Percentiles rank a stretch among this genome's conserved stretches.
These are phyloP conservation scores for Notolabrus celidotus DNA, from an alignment of 2,797 vertebrate genomes.

Conservation along the genomic window DNA sequence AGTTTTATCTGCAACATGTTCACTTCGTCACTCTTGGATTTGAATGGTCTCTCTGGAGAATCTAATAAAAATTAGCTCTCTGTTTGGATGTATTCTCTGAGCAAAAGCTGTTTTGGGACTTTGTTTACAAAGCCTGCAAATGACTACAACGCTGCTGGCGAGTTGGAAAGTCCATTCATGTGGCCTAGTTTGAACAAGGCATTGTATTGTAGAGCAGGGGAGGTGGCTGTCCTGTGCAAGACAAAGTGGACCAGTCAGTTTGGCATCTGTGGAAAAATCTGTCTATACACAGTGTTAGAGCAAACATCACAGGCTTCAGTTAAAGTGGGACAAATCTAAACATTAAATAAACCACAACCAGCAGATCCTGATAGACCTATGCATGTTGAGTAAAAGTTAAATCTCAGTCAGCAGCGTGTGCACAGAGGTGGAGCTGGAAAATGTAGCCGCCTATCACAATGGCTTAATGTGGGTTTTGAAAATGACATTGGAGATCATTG, in stretches of 20 bases:
- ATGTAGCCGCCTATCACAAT: conserved; percentile 33
- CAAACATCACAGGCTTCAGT: conserved; percentile 8
- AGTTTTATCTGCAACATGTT: conserved; percentile 23
- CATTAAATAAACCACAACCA: background rate
- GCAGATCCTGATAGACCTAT: background rate
- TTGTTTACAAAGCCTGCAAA: conserved; percentile 66
- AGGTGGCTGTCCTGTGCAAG: conserved; percentile 54
- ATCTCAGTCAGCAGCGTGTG: background rate
- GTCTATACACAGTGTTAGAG: conserved; percentile 13
- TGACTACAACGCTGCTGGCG: conserved; percentile 43
- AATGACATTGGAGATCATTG: conserved; percentile 16
- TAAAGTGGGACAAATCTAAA: background rate
- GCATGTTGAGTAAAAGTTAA: conserved; percentile 3
- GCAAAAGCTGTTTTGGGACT: conserved; percentile 50
- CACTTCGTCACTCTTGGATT: conserved; percentile 2
- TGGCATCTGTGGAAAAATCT: conserved; percentile 43
- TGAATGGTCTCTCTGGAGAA: conserved; percentile 1
- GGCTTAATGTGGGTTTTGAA: conserved; percentile 16
- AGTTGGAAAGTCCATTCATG: conserved; percentile 71
- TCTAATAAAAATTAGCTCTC: conserved; percentile 5
- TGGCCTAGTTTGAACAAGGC: conserved; percentile 80
- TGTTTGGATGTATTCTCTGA: conserved; percentile 15
- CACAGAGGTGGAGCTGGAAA: conserved; percentile 29
- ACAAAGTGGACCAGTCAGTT: conserved; percentile 70
- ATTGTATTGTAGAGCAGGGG: conserved; percentile 71